Evolutionary conservation across 2,888 invertebrate genomes (phyloP), one percentile per base, ranked within the genome.

Genomic region (Eugnorisma glareosa): DNA sequence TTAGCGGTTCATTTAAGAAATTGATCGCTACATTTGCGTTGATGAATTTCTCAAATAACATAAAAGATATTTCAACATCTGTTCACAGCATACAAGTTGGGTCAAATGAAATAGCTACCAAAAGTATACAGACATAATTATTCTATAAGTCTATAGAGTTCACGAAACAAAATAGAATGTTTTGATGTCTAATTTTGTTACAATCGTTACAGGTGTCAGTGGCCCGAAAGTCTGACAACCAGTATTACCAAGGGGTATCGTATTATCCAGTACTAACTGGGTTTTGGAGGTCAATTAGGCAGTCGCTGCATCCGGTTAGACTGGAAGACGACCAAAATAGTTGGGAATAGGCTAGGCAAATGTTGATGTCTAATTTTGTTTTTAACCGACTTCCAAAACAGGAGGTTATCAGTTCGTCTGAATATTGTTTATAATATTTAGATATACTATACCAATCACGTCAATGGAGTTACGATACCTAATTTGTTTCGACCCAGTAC

Each of bases 1-100:
- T 59, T 31, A 18, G 11, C 15, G 28, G 24, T 66, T 48, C 10
- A 40, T 45, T 35, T 40, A 31, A 24, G 18, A 43, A 3, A 66
- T 57, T 77, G 43, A 43, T 54, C 24, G 43, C 10, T n/a, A n/a
- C 48, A 31, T 75, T 31, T 45, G 31, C n/a, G 31, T 18, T 75
- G 57, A 24, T 35, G 21, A 28, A 67, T 77, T 67, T 61, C 28
- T 10, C 18, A 24, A 37, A 54, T 28, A 45, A n/a, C 18, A 63
- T 45, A 18, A n/a, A 59, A 48, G 4, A 31, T 24, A 28, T 35
- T 79, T 51, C 21, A 75, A 15, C 63, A 64, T 43, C n/a, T 51
- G 28, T 18, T 57, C 1, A 57, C 2, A 31, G 21, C 18, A 31
- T 18, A 59, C 8, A n/a, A n/a, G n/a, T n/a, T 31, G 18, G 59